Conservation (phyloP, 2,888 invertebrate genomes). For the Mythimna ferrago region DNA sequence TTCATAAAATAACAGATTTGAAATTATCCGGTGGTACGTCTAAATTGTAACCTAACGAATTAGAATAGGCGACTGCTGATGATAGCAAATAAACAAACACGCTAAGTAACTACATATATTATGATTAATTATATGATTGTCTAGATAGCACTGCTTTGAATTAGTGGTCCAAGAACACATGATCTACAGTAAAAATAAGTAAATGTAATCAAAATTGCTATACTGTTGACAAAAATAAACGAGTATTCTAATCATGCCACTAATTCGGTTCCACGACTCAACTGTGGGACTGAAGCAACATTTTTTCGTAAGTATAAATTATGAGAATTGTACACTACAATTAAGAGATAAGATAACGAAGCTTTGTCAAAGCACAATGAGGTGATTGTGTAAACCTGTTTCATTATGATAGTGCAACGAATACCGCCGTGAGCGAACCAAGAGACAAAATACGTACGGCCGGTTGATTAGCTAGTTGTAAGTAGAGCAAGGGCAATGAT, state of each 20-base stretch:
- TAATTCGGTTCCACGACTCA: slow-evolving; percentile 33
- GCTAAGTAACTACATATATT: too few relatives aligned
- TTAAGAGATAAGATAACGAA: slow-evolving; percentile 60
- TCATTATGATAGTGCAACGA: slow-evolving; percentile 48
- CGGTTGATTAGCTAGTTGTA: slow-evolving; percentile 37
- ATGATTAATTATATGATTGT: not conserved
- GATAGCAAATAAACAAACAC: not conserved
- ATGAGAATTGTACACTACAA: slow-evolving; percentile 57
- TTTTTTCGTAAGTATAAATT: slow-evolving; percentile 55
- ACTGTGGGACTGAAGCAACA: slow-evolving; percentile 49
- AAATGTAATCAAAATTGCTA: not conserved
- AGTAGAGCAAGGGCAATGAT: slow-evolving; percentile 60
- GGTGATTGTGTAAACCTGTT: slow-evolving; percentile 52
- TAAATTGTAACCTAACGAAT: not conserved
- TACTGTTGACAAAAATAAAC: not conserved
- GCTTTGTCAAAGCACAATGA: slow-evolving; percentile 63
- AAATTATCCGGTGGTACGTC: too few relatives aligned
- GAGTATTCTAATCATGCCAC: slow-evolving; percentile 13
- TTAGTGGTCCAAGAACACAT: not conserved
- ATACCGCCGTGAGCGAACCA: slow-evolving; percentile 25
- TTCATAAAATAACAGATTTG: too few relatives aligned
- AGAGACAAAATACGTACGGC: slow-evolving; percentile 21
- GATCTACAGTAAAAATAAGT: not conserved
- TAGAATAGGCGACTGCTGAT: not conserved
- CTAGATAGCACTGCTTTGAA: not conserved